Base-by-base conservation (phyloP, 1,140 invertebrate genomes). In the Cydia fagiglandana region DNA sequence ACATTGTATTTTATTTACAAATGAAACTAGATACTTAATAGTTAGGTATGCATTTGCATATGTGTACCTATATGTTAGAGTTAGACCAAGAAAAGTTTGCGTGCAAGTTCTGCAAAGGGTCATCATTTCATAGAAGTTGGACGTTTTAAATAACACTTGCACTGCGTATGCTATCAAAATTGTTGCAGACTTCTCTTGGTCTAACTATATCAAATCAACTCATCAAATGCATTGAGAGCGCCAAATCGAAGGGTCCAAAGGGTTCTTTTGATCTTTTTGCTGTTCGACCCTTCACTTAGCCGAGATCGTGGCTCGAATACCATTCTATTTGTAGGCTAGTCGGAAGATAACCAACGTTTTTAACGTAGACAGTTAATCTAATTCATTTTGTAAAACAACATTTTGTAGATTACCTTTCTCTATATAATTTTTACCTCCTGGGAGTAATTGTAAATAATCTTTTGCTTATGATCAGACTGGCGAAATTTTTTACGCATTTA, bases 241-340 rank as follows among this genome's bases (percentile, higher is more conserved):
- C 45, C 12, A 68, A 66, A n/a, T 38, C 66, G 66, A 70, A 70
- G 66, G 66, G 66, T 70, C 66, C 30, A 70, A 38, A 68, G 30
- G 34, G 34, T 38, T 41, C 66, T 70, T 70, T 70, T 70, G 66
- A 70, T 70, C 66, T 70, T 70, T 70, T 70, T 70, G 38, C 66
- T 9, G 66, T 41, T 17, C 66, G 34, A 70, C 66, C 66, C 66
- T 70, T 45, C 15, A 34, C 12, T 34, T 30, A 64, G n/a, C 4
- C 64, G 28, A 38, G 66, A 20, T 30, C 30, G 13, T 70, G 66
- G 4, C 66, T 2, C 10, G 34, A 38, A 70, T 53, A 74, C 9
- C 24, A 12, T 5, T 74, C 45, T 12, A 74, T 74, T 53, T 74
- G 50, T 56, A 28, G 5, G 20, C 9, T 61, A 24, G 56, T 0